These are phyloP conservation scores for Pristis pectinata DNA, from an alignment of 2,797 vertebrate species.

Conservation along the genomic window DNA sequence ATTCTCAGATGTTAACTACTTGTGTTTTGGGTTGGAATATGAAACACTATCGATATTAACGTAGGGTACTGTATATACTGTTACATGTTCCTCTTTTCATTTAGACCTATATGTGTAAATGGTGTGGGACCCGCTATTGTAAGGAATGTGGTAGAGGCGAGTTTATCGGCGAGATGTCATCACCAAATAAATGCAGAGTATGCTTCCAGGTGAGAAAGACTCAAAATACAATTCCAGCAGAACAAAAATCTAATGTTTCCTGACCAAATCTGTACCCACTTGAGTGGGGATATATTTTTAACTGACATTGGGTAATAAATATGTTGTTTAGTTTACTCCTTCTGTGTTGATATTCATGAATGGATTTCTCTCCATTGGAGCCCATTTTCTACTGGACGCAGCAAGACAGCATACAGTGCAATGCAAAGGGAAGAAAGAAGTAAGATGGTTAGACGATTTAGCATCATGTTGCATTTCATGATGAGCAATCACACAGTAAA, in stretches of 20 bases:
- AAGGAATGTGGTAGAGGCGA: conserved; percentile 36
- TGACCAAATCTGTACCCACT: neutral
- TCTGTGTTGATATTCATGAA: neutral
- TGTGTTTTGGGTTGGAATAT: neutral
- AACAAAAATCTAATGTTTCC: neutral
- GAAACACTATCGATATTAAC: neutral
- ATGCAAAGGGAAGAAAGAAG: neutral
- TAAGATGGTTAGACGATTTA: neutral
- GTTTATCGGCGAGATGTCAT: conserved; percentile 39
- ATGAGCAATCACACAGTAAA: neutral
- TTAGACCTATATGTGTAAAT: conserved; percentile 40
- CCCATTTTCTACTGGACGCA: neutral
- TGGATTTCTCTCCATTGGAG: neutral
- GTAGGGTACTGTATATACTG: neutral
- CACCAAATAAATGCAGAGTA: conserved; percentile 38
- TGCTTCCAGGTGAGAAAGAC: conserved; percentile 41
- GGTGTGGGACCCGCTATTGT: conserved; percentile 41
- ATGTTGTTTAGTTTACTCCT: neutral
- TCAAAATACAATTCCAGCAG: neutral
- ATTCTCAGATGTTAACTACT: neutral
- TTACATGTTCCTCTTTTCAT: neutral
- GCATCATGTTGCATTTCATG: neutral
- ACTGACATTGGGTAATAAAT: neutral
- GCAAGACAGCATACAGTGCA: neutral
- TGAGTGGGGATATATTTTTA: neutral